Conservation (phyloP, 2,797 vertebrate species). For the Poecilia picta region DNA sequence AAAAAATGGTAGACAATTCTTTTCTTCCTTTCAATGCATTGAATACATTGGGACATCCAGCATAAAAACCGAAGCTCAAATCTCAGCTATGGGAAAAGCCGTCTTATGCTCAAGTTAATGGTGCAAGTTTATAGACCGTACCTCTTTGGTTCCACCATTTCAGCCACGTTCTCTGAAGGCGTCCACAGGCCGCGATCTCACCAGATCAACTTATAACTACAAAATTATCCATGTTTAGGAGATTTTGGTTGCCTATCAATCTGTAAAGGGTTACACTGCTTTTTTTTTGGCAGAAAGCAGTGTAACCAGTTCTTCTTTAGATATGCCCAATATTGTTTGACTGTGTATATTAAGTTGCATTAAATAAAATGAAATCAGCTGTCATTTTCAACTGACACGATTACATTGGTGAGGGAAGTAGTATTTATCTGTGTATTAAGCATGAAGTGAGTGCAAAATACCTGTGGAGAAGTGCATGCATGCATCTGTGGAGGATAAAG, state of each 20-base stretch:
- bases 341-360: neutral
- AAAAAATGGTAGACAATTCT: neutral
- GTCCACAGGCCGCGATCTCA: neutral
- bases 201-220: neutral
- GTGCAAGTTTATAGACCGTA: neutral
- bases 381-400: neutral
- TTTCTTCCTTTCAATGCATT: neutral
- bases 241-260: neutral
- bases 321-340: neutral
- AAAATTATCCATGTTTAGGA: neutral
- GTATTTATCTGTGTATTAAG: slow-evolving; percentile 11
- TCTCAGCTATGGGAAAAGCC: neutral
- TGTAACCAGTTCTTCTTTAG: neutral
- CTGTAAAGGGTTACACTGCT: neutral
- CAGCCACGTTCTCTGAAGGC: neutral
- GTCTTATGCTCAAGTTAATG: neutral
- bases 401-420: neutral
- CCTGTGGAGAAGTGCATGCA: slow-evolving; percentile 19
- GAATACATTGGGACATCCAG: neutral
- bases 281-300: neutral
- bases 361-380: neutral
- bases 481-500: slow-evolving; percentile 71
- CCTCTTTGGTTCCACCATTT: neutral
- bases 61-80: neutral
- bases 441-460: slow-evolving; percentile 4